Evolutionary conservation across 92 coral and sea anemone genomes (phyloP), one percentile per base, ranked within the genome.

Genomic region (Epizoanthus rinbou): DNA sequence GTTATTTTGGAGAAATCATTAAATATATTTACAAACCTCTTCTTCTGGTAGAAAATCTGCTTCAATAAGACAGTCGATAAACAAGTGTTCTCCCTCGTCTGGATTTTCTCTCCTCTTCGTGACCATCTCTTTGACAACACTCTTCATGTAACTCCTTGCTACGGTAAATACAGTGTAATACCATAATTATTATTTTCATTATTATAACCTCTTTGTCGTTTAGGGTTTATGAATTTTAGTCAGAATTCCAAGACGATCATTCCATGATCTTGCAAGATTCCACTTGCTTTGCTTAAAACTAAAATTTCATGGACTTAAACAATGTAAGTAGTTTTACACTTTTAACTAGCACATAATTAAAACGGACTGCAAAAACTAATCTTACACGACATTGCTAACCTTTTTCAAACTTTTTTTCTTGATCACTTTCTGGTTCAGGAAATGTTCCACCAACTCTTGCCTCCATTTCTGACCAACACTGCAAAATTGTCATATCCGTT

Each of bases 391-490:
- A 35, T 35, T 2, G n/a, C n/a, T n/a, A n/a, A n/a, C 97, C 89
- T 86, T 95, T 65, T 62, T 89, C 92, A 85, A 95, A 95, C 0
- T 75, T 60, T 67, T 92, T 90, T 58, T 73, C 87, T 66, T 95
- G 85, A 41, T 93, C 90, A 72, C 95, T 93, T 45, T 90, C 94
- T 73, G 69, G 84, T 24, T 60, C 89, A 45, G 98, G 95, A 53
- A 90, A 69, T 9, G 92, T 89, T 37, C 86, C 91, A 43, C 80
- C 83, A 22, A 92, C 84, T 23, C 82, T 85, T 3, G 91, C 60
- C 62, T 95, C 98, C 86, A 88, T 57, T 69, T 92, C 98, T 11
- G 80, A 23, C 97, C 98, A 95, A 73, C 93, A 87, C 98, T 95
- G 57, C 13, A 53, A 80, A 13, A 19, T 69, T 58, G 23, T 10